Conservation (phyloP, 1,140 invertebrate species). For the Eubasilissa regina region DNA sequence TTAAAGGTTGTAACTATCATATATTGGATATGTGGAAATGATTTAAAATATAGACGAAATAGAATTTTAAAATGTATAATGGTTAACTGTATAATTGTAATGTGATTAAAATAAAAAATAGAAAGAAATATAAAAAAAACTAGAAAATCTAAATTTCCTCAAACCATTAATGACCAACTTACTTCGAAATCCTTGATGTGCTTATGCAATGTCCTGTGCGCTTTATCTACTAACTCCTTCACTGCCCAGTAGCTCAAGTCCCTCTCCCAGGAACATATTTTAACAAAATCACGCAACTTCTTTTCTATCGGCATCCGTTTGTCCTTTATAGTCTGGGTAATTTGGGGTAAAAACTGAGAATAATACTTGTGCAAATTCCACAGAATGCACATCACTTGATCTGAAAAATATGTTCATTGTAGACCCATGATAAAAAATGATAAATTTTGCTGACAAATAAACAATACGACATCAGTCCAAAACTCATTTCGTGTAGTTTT, state of each 20-base stretch:
- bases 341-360: conserved; percentile 80
- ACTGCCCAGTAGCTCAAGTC: conserved; percentile 97
- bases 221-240: conserved; percentile 89
- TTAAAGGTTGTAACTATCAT: too few relatives aligned
- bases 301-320: conserved; percentile 89
- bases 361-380: conserved; percentile 94
- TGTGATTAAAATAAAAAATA: too few relatives aligned
- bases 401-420: conserved; percentile 58
- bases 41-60: too few relatives aligned
- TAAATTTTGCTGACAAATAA: neutral
- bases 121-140: too few relatives aligned
- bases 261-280: conserved; percentile 94
- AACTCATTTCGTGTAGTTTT: neutral
- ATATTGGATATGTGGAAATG: too few relatives aligned
- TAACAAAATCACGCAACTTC: conserved; percentile 93
- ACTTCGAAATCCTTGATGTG: conserved; percentile 85
- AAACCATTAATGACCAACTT: neutral
- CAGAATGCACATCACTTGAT: conserved; percentile 78
- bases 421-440: neutral
- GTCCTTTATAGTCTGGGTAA: conserved; percentile 78
- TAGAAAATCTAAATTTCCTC: too few relatives aligned
- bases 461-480: neutral
- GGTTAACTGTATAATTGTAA: too few relatives aligned
- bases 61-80: too few relatives aligned
- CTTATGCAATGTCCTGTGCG: conserved; percentile 90